Evolutionary conservation across 2,888 invertebrate species (phyloP).

Genomic region (Aricia artaxerxes): DNA sequence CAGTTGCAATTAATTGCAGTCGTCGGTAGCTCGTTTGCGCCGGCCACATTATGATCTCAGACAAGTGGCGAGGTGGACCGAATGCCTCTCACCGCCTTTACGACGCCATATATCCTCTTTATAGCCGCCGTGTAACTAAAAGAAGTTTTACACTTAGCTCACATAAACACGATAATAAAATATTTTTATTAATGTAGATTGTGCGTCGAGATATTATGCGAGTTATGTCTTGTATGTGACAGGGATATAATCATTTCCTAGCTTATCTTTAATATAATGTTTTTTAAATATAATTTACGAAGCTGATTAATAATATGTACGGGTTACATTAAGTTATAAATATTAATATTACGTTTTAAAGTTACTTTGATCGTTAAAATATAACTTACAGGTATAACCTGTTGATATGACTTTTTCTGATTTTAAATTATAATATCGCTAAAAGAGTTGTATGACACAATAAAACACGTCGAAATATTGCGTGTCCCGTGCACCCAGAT

Average conservation of each 20-base stretch:
- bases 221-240: neutral
- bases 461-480: neutral
- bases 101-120: constrained; percentile 13
- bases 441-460: neutral
- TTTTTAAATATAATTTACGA: neutral
- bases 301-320: too few species aligned
- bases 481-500: neutral
- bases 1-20: neutral
- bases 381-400: too few species aligned
- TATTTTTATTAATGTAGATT: constrained; percentile 14
- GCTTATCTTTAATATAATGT: neutral
- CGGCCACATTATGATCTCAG: constrained; percentile 30
- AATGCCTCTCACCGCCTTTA: constrained; percentile 20
- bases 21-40: neutral
- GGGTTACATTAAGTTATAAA: too few species aligned
- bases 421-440: neutral
- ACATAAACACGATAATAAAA: constrained; percentile 17
- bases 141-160: constrained; percentile 19
- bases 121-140: neutral
- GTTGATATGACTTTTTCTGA: too few species aligned
- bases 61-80: constrained; percentile 22
- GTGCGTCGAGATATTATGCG: neutral
- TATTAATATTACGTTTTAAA: too few species aligned
- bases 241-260: neutral
- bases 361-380: too few species aligned